These are phyloP conservation scores for Tetramorium bicarinatum DNA, from an alignment of 2,888 invertebrate species.

Conservation along the genomic window DNA sequence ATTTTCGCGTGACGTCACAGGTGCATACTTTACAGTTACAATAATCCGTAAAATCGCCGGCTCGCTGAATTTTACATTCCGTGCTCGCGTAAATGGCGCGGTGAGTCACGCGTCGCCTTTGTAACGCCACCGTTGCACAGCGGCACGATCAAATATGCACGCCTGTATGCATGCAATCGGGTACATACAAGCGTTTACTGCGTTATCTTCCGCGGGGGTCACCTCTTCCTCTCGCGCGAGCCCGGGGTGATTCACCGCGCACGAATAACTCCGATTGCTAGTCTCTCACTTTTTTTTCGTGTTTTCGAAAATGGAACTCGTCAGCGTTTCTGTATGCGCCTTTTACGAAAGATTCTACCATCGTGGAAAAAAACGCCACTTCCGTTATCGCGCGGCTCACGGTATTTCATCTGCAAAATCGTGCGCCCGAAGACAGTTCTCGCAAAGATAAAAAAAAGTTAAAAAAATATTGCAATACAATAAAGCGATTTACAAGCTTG, in stretches of 20 bases:
- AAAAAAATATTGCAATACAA: not conserved
- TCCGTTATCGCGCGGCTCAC: not conserved
- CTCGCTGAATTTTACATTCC: slow-evolving; percentile 43
- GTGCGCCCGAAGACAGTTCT: slow-evolving; percentile 4
- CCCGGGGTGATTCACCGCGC: slow-evolving; percentile 37
- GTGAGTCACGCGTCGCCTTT: slow-evolving; percentile 59
- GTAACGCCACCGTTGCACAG: slow-evolving; percentile 43
- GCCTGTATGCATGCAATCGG: slow-evolving; percentile 66
- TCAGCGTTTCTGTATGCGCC: slow-evolving; percentile 36
- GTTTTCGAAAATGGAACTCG: slow-evolving; percentile 58
- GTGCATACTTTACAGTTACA: slow-evolving; percentile 12
- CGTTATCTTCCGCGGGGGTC: slow-evolving; percentile 56
- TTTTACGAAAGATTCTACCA: slow-evolving; percentile 30
- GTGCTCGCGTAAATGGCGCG: slow-evolving; percentile 36
- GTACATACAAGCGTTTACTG: slow-evolving; percentile 46
- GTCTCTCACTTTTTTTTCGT: slow-evolving; percentile 39
- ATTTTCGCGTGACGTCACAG: not conserved
- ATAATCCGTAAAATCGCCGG: slow-evolving; percentile 33
- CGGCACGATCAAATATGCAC: slow-evolving; percentile 60
- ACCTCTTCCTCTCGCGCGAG: slow-evolving; percentile 21
- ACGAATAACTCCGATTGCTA: slow-evolving; percentile 50
- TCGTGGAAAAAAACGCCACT: slow-evolving; percentile 3
- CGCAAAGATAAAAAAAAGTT: not conserved
- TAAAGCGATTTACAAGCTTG: not conserved
- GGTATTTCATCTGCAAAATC: slow-evolving; percentile 24